Evolutionary conservation across 2,888 invertebrate species (phyloP), one percentile per base, ranked within the genome.

Genomic region (Cryptocheilus praepositus): DNA sequence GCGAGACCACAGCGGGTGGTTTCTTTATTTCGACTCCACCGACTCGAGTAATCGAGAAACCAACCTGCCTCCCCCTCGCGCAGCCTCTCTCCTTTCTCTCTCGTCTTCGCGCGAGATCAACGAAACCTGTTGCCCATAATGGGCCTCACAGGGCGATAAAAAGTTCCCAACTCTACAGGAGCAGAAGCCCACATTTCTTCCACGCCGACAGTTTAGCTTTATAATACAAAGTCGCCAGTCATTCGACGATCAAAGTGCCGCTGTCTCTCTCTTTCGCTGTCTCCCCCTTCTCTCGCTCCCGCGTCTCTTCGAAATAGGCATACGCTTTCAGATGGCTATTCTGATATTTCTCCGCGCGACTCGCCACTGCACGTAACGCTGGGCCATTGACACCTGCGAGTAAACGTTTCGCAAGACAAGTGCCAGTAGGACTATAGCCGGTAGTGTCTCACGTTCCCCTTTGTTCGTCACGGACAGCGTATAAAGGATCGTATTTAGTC

Each of bases 221-320:
- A 74, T 73, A 82, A 83, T 83, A 78, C 79, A 78, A 83, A 86
- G 73, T 80, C 82, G 79, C 83, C 75, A 83, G 86, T 86, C 86
- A 86, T 82, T 81, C 78, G 70, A 63, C 80, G 85, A 85, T 86
- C 84, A 85, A 85, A 85, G 84, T 77, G 77, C 81, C 84, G 64
- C 66, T 55, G 63, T 69, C 67, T 65, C 28, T 63, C 61, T 66
- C 68, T 45, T 61, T 46, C 43, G 25, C 18, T 18, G 46, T 46
- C 28, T 51, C 28, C 43, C 25, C 49, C 58, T 51, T 53, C 64
- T 59, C 46, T 25, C 49, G 21, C 45, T 52, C 45, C 11, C 52
- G 61, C 61, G 56, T 58, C 49, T 36, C 36, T 11, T 57, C 52
- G 56, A 22, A 61, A 59, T 60, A 55, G 55, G 64, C 73, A 8